These are phyloP conservation scores for Gadus macrocephalus DNA, from an alignment of 2,113 vertebrate genomes.

Conservation along the genomic window DNA sequence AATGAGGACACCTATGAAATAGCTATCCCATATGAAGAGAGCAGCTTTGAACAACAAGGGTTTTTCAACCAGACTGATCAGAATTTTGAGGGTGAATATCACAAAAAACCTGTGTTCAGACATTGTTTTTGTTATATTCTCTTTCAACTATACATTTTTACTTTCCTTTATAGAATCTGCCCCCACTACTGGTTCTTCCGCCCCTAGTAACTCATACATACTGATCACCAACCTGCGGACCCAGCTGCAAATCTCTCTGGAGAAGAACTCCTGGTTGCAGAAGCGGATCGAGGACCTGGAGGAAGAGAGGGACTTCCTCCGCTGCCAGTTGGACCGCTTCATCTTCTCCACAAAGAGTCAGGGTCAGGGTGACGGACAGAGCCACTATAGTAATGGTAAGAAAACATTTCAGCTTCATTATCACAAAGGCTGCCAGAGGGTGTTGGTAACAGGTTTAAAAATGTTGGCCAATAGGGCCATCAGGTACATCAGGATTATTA, in stretches of 20 bases:
- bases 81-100: conserved; percentile 74
- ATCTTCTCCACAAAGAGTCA: conserved; percentile 80
- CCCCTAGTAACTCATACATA: conserved; percentile 71
- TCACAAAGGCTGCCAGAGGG: too few species aligned
- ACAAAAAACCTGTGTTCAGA: neutral
- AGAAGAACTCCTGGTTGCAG: conserved; percentile 87
- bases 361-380: conserved; percentile 55
- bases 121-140: neutral
- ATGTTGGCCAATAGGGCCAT: too few species aligned
- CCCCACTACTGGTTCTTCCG: conserved; percentile 54
- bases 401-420: neutral
- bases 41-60: conserved; percentile 75
- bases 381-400: conserved; percentile 69
- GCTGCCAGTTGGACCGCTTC: conserved; percentile 86
- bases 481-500: neutral
- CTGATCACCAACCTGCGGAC: conserved; percentile 79
- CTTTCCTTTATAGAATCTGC: conserved; percentile 43
- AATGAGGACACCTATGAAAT: conserved; percentile 79
- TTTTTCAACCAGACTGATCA: conserved; percentile 75
- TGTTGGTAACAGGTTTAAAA: too few species aligned
- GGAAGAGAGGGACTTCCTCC: conserved; percentile 85
- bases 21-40: conserved; percentile 78
- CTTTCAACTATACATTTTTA: neutral
- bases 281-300: conserved; percentile 88
- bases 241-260: conserved; percentile 86